phyloP scores from a whole-genome alignment of 2,888 invertebrate species.

The Tyria jacobaeae region DNA sequence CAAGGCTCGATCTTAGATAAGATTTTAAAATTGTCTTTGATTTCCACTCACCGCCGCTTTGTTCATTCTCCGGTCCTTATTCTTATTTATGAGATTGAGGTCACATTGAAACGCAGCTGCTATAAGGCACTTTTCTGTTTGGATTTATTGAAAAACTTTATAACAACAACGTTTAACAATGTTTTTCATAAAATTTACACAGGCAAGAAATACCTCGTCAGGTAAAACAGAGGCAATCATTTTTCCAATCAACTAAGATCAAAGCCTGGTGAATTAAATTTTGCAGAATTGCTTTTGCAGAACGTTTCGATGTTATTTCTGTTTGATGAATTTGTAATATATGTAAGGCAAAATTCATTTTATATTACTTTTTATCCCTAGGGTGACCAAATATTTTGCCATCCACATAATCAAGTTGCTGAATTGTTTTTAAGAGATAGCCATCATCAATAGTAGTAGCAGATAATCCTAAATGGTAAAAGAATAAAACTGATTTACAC shows the following conservation, averaged over 20 bases:
- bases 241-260: constrained; percentile 23
- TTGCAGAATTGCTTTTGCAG: constrained; percentile 9
- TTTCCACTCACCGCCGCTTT: constrained; percentile 54
- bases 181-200: constrained; percentile 23
- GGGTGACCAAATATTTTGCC: too few species aligned
- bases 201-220: constrained; percentile 17
- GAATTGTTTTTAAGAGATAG: too few species aligned
- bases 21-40: constrained; percentile 68
- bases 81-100: constrained; percentile 67
- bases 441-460: too few species aligned
- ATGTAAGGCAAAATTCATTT: too few species aligned
- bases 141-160: too few species aligned
- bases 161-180: too few species aligned
- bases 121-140: constrained; percentile 43
- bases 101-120: constrained; percentile 55
- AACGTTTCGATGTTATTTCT: constrained; percentile 9
- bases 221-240: constrained; percentile 27
- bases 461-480: too few species aligned
- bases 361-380: too few species aligned
- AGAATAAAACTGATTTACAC: too few species aligned
- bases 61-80: constrained; percentile 58
- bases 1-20: constrained; percentile 64
- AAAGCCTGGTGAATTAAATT: constrained; percentile 28
- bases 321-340: constrained; percentile 11
- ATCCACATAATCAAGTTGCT: too few species aligned